phyloP scores from a whole-genome alignment of 2,888 invertebrate species.

The Drosophila meridionalis region DNA sequence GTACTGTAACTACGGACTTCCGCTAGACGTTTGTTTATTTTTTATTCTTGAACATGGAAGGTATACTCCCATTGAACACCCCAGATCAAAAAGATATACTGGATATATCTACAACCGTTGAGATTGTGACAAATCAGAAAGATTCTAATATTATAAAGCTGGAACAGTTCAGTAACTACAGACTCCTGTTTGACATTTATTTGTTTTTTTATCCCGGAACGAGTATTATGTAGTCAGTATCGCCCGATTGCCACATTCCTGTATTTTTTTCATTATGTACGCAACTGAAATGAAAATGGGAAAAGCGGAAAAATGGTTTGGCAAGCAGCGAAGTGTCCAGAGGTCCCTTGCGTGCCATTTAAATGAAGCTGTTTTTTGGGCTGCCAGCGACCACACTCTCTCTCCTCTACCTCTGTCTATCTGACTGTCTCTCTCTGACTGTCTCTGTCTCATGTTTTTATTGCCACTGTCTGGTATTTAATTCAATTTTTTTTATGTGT shows the following conservation, averaged over 20 bases:
- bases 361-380: slow-evolving; percentile 75
- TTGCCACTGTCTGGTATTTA: slow-evolving; percentile 62
- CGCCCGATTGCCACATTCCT: neutral
- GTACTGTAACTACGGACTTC: too few relatives aligned
- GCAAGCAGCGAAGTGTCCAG: slow-evolving; percentile 31
- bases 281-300: slow-evolving; percentile 25
- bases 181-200: neutral
- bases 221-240: neutral
- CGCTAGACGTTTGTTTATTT: too few relatives aligned
- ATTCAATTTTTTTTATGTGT: slow-evolving; percentile 50
- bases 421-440: slow-evolving; percentile 15
- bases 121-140: neutral
- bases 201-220: neutral
- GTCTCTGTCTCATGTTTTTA: slow-evolving; percentile 23
- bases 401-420: slow-evolving; percentile 20
- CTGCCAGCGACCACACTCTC: slow-evolving; percentile 7
- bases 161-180: too few relatives aligned
- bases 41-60: too few relatives aligned
- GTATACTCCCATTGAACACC: too few relatives aligned
- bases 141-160: too few relatives aligned
- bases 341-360: slow-evolving; percentile 74
- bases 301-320: slow-evolving; percentile 20
- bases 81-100: too few relatives aligned
- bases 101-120: neutral
- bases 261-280: slow-evolving; percentile 68